Percentiles rank a stretch among this genome's conserved stretches.
phyloP scores from a whole-genome alignment of 2,797 vertebrate genomes.

The Siniperca scherzeri region DNA sequence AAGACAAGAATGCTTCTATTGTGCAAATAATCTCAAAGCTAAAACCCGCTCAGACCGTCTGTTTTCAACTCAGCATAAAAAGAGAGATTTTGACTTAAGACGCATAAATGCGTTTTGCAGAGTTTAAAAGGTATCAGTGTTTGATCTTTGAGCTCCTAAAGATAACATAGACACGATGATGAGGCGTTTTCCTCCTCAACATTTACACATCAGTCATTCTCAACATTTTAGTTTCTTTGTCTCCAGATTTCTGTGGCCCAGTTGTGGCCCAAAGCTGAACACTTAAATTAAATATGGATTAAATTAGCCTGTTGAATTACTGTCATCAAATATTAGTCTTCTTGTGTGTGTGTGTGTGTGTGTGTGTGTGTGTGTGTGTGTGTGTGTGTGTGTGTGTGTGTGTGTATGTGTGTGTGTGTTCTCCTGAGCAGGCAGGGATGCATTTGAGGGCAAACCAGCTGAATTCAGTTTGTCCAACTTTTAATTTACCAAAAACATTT shows the following conservation, averaged over 20 bases:
- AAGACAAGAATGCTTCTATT: not conserved
- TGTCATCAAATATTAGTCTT: not conserved
- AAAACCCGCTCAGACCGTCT: not conserved
- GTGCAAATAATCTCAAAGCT: not conserved
- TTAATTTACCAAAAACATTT: not conserved
- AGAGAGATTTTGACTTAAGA: not conserved
- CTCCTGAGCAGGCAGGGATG: not conserved
- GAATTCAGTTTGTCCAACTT: not conserved
- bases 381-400: not conserved
- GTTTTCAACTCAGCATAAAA: not conserved
- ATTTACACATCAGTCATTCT: not conserved
- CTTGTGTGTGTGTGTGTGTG: not conserved
- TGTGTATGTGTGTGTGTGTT: slow-evolving; percentile 7
- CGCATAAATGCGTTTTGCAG: not conserved
- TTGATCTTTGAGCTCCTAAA: not conserved
- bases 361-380: not conserved
- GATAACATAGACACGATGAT: not conserved
- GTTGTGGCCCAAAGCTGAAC: not conserved
- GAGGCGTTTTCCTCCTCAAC: not conserved
- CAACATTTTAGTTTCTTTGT: too few relatives aligned
- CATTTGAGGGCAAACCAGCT: not conserved
- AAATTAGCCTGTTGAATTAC: not conserved
- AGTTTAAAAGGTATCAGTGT: not conserved
- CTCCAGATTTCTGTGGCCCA: not conserved
- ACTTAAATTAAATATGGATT: not conserved